Evolutionary conservation across 2,888 invertebrate genomes (phyloP).

Genomic region (Vesta saturnalis): DNA sequence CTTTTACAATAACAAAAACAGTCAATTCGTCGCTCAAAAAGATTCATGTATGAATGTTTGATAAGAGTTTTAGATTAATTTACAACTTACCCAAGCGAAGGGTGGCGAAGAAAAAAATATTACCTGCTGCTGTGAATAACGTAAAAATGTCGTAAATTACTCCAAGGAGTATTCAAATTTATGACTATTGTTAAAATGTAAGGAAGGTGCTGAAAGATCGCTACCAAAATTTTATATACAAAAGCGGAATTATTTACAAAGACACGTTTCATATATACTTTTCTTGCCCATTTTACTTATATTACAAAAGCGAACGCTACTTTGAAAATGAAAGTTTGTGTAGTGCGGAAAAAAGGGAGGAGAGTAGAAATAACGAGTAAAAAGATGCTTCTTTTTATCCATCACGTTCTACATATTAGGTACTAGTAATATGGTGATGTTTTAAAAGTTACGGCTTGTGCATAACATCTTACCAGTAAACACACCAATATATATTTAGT

Average conservation of each 20-base stretch:
- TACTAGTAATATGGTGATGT: too few relatives aligned
- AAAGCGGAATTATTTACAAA: conserved; percentile 5
- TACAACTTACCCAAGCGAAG: not conserved
- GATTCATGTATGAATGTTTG: not conserved
- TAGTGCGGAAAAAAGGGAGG: not conserved
- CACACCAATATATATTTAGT: too few relatives aligned
- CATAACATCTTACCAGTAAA: too few relatives aligned
- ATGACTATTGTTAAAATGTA: not conserved
- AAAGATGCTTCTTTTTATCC: not conserved
- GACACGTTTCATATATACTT: conserved; percentile 5
- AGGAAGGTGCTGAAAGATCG: conserved; percentile 17
- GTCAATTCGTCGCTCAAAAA: not conserved
- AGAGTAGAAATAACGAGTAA: not conserved
- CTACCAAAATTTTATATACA: not conserved
- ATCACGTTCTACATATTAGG: conserved; percentile 6
- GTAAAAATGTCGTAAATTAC: conserved; percentile 20
- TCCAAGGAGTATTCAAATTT: conserved; percentile 21
- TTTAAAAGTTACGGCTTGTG: too few relatives aligned
- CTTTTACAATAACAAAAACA: not conserved
- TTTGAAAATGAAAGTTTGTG: not conserved
- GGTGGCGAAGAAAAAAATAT: too few relatives aligned
- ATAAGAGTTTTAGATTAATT: not conserved
- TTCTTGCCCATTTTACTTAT: not conserved
- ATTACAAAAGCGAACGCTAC: not conserved
- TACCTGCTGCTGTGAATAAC: too few relatives aligned